phyloP scores from a whole-genome alignment of 2,113 vertebrate genomes.

The Cyanoliseus patagonus region DNA sequence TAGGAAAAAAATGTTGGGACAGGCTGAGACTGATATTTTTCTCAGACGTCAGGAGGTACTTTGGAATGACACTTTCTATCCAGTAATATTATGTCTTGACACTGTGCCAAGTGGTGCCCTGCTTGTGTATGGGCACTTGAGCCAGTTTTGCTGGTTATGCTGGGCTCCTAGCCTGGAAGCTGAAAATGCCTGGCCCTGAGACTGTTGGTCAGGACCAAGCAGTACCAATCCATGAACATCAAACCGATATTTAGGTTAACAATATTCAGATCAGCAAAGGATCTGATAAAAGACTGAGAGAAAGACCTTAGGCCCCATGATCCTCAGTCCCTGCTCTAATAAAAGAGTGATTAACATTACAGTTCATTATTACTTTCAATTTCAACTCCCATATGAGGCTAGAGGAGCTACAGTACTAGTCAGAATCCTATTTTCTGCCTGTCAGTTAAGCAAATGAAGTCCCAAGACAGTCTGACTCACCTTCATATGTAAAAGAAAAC shows the following conservation, averaged over 20 bases:
- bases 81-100: neutral
- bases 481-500: slow-evolving; percentile 14
- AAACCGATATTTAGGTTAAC: neutral
- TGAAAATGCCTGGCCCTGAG: neutral
- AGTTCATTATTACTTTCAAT: slow-evolving; percentile 52
- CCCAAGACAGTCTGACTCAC: slow-evolving; percentile 41
- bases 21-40: neutral
- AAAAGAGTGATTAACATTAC: slow-evolving; percentile 50
- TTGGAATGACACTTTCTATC: neutral
- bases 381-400: slow-evolving; percentile 36
- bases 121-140: fast-evolving
- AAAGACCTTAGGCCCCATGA: neutral
- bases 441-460: slow-evolving; percentile 52
- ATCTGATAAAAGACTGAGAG: neutral
- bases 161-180: neutral
- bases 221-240: neutral
- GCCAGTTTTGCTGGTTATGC: neutral
- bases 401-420: neutral
- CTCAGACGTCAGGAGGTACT: neutral
- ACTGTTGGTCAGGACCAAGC: neutral
- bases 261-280: neutral
- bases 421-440: slow-evolving; percentile 49
- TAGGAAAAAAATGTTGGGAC: neutral
- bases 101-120: neutral
- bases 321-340: slow-evolving; percentile 29